Evolutionary conservation across 2,888 invertebrate species (phyloP).

Genomic region (Hyposoter didymator): DNA sequence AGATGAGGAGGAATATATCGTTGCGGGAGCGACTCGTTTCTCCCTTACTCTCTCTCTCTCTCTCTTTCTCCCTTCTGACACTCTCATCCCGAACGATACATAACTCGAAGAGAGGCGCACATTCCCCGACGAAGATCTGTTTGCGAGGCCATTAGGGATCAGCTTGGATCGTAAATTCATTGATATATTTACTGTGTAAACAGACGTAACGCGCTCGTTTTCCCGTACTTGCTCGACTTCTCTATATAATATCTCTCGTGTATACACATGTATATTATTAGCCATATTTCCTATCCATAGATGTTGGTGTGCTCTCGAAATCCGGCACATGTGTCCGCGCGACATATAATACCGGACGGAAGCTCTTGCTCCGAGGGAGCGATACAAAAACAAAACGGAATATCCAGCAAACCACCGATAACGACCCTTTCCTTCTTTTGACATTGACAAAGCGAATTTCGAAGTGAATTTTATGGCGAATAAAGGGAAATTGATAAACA

Average conservation of each 20-base stretch:
- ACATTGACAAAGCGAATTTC: not conserved
- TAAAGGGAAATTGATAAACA: not conserved
- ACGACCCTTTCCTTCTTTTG: constrained; percentile 14
- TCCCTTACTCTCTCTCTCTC: constrained; percentile 12
- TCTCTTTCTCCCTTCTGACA: constrained; percentile 1
- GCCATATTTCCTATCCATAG: constrained; percentile 10
- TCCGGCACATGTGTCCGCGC: constrained; percentile 26
- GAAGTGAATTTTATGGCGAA: not conserved
- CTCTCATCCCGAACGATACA: constrained; percentile 39
- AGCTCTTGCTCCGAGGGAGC: constrained; percentile 9
- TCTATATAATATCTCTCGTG: constrained; percentile 1
- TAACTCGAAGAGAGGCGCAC: constrained; percentile 68
- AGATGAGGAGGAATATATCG: constrained; percentile 59
- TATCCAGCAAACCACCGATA: constrained; percentile 25
- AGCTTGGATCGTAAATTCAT: constrained; percentile 82
- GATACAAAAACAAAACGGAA: constrained; percentile 12
- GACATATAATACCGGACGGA: constrained; percentile 17
- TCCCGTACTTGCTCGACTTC: constrained; percentile 25
- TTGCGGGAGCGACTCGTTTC: constrained; percentile 9
- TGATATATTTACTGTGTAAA: constrained; percentile 83
- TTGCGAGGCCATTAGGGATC: constrained; percentile 82
- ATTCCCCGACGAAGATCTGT: constrained; percentile 81
- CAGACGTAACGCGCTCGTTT: constrained; percentile 69
- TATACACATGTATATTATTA: constrained; percentile 16
- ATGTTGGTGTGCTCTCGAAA: constrained; percentile 10